Base-by-base conservation (phyloP, 2,888 invertebrate genomes). In the Ophraella communa region DNA sequence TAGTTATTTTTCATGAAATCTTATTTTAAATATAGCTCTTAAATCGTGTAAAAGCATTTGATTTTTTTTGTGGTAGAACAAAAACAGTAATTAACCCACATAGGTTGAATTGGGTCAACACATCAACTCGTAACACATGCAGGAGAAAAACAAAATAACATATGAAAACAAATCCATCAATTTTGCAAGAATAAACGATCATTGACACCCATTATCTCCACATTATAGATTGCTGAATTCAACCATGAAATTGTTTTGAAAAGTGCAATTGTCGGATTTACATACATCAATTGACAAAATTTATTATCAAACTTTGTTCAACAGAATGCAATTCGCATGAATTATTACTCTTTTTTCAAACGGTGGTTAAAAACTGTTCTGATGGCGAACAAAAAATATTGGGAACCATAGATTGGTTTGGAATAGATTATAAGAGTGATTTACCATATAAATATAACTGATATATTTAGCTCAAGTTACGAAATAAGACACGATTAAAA, bases 221-320 rank as follows among this genome's bases (percentile, higher is more conserved):
- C 51, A 59, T 51, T 51, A 59, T 59, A 59, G 51, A 59, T 51
- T 24, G 59, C 10, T 23, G 59, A 42, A 56, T 56, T 42, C 44
- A 45, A 51, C 51, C 51, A 51, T 61, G 56, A 61, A 65, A 65
- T 53, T 45, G 52, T 54, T 61, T 45, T 42, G 47, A 56, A 61
- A 65, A 39, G 44, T 61, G 56, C 24, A 61, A 61, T 65, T 58
- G 56, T 51, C 55, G 45, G 60, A 56, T 65, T 61, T 51, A 45
- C 56, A 56, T 66, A 59, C 59, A 66, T 62, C 66, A 58, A 59
- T 55, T 62, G 51, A 54, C 59, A 49, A 52, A 66, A 66, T 62
- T 62, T 59, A 66, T 66, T 49, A 57, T 44, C 62, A 47, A 23
- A 56, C 54, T 62, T 62, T 65, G 55, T 49, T 47, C 52, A 24